phyloP scores from a whole-genome alignment of 2,797 vertebrate genomes.

The Xiphophorus birchmanni region DNA sequence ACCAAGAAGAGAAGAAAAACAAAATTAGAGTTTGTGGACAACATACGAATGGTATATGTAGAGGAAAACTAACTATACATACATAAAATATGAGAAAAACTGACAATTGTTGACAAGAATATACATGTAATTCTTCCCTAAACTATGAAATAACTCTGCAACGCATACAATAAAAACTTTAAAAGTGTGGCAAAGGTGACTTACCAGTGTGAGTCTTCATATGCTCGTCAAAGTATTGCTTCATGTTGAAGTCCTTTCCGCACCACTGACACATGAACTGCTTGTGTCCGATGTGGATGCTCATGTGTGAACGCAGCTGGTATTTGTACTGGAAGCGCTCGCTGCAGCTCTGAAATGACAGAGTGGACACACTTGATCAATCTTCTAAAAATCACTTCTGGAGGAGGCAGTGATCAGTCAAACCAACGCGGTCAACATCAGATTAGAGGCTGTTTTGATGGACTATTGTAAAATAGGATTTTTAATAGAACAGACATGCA shows the following conservation, averaged over 20 bases:
- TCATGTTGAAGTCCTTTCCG: constrained; percentile 99
- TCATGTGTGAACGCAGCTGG: constrained; percentile 98
- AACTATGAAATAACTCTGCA: neutral
- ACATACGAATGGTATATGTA: no score
- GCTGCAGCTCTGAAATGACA: constrained; percentile 83
- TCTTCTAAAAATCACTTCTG: neutral
- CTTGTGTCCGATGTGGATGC: constrained; percentile 97
- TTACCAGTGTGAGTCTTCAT: constrained; percentile 99
- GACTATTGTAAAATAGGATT: neutral
- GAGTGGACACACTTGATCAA: constrained; percentile 25
- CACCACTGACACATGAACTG: constrained; percentile 99
- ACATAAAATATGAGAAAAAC: neutral
- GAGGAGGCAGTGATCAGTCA: neutral
- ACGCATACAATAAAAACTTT: neutral
- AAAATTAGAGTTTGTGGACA: no score
- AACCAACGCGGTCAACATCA: neutral
- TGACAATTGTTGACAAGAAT: neutral
- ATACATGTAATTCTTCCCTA: neutral
- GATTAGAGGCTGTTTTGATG: neutral
- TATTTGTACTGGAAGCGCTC: constrained; percentile 98
- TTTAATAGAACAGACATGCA: neutral
- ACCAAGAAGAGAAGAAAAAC: no score
- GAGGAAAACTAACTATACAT: no score
- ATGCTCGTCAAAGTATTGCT: constrained; percentile 98
- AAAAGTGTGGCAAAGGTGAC: constrained; percentile 22